Conservation (phyloP, 2,113 vertebrate species). For the Rhinoderma darwinii region DNA sequence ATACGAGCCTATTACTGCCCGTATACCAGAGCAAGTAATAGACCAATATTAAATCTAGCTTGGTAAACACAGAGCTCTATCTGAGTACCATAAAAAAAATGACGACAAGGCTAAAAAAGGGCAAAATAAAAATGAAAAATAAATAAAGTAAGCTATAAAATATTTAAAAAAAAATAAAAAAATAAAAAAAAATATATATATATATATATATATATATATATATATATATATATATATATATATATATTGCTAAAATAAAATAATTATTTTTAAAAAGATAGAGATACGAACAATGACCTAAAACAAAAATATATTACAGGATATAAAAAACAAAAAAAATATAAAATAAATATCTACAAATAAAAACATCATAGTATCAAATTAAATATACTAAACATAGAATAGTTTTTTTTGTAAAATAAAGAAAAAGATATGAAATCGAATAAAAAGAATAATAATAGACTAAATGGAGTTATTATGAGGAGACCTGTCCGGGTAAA, state of each 20-base stretch:
- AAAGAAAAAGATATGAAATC: background rate
- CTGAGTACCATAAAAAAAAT: background rate
- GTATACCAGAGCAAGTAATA: background rate
- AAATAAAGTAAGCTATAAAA: too few species aligned
- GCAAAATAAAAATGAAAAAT: background rate
- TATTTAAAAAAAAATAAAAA: too few species aligned
- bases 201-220: background rate
- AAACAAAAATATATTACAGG: background rate
- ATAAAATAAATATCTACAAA: background rate
- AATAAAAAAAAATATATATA: background rate
- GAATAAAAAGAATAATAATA: slow-evolving; percentile 15
- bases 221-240: background rate
- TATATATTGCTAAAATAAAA: background rate
- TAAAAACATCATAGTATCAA: background rate
- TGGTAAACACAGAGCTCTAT: background rate
- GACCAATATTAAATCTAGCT: background rate
- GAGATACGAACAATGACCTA: background rate
- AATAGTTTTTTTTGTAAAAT: background rate
- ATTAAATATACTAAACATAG: background rate
- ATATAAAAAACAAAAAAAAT: slow-evolving; percentile 2
- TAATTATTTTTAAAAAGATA: background rate
- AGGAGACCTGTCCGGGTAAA: slow-evolving; percentile 40
- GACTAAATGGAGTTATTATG: slow-evolving; percentile 16
- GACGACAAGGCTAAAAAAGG: background rate
- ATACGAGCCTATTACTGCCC: background rate